Evolutionary conservation across 2,797 vertebrate species (phyloP), one percentile per base, ranked within the genome.

Genomic region (Hylomyscus alleni): DNA sequence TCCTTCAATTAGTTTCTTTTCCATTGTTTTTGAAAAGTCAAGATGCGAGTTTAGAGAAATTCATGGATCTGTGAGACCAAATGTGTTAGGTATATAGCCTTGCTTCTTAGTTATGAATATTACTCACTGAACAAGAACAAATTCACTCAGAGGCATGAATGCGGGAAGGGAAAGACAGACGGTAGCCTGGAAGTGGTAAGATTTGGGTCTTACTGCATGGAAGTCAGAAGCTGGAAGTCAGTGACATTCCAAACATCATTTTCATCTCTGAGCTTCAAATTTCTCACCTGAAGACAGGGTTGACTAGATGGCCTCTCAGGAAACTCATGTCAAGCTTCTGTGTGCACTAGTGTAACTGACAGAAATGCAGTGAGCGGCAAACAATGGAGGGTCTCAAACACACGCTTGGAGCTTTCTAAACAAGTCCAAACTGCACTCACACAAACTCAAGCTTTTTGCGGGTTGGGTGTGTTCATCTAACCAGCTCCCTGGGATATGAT

Each of bases 11-110:
- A 88, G 84, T 56, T 9, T 44, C 14, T 52, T 80, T 67, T 85
- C 34, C 1, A 13, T 22, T 60, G 56, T 67, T 96, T 89, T 89
- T 96, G 34, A 0, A 17, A 82, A 69, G 50, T 84, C 19, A 72
- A 77, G 90, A 85, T 47, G 20, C 26, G 52, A 75, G 17, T 47
- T 83, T 84, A 60, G 22, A 94, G 76, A 91, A 96, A 81, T 73
- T 81, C 40, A 58, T 34, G 91, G 80, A 85, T 89, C 73, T 65
- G 50, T 60, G 13, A 10, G 80, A 60, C 77, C 34, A 29, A 22
- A 77, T 89, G 56, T 89, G 6, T 56, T n/a, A n/a, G 56, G 56
- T 5, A 0, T 37, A 87, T 22, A 65, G 9, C 84, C 12, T 9
- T 37, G 50, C 10, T 94, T 91, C n/a, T 89, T 81, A 65, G 44